Evolutionary conservation across 2,888 invertebrate genomes (phyloP).

Genomic region (Epistrophe grossulariae): DNA sequence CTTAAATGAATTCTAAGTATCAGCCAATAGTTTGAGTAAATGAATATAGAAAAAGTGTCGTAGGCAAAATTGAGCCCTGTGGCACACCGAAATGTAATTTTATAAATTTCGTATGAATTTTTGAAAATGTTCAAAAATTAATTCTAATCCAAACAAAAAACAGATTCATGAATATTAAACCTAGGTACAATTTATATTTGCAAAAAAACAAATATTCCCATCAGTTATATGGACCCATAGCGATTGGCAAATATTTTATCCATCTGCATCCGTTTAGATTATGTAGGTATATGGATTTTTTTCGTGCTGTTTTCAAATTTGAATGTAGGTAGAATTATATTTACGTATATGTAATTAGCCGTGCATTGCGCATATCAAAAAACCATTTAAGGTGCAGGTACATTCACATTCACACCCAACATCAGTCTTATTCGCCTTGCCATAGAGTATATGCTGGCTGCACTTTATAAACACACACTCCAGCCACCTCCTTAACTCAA

Average conservation of each 20-base stretch:
- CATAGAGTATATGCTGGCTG: neutral
- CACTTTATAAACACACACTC: neutral
- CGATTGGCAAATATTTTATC: neutral
- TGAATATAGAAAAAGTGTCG: neutral
- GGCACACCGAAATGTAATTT: neutral
- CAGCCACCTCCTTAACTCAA: conserved; percentile 53
- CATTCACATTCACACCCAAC: conserved; percentile 73
- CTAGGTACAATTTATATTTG: neutral
- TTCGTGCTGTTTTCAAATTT: neutral
- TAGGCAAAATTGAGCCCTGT: neutral
- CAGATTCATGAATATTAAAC: too few species aligned
- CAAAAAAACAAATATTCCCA: too few species aligned
- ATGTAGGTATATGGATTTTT: neutral
- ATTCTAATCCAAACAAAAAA: too few species aligned
- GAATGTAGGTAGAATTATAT: neutral
- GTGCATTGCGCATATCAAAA: conserved; percentile 67
- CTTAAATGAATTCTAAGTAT: too few species aligned
- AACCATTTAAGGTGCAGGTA: conserved; percentile 69
- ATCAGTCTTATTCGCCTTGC: conserved; percentile 34
- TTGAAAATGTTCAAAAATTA: too few species aligned
- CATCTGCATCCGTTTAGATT: neutral
- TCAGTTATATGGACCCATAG: neutral
- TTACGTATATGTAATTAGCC: conserved; percentile 62
- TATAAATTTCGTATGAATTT: too few species aligned
- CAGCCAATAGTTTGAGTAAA: too few species aligned